phyloP scores from a whole-genome alignment of 2,113 vertebrate genomes.

The Catharus minimus region DNA sequence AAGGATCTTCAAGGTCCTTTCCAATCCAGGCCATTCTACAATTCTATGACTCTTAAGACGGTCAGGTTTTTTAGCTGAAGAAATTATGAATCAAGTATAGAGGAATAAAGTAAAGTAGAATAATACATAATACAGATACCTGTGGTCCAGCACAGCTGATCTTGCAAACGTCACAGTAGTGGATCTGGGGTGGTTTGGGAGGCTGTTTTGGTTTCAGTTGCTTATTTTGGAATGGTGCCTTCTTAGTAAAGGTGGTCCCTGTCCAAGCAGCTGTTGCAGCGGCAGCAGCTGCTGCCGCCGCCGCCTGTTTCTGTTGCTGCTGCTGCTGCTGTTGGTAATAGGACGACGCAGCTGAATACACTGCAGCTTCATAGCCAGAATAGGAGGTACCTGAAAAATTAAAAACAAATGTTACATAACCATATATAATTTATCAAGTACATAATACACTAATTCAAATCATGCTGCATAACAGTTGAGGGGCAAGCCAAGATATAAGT shows the following conservation, averaged over 20 bases:
- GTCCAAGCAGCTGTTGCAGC: constrained; percentile 94
- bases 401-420: constrained; percentile 56
- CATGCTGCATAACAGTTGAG: not conserved
- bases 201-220: constrained; percentile 95
- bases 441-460: not conserved
- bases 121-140: constrained; percentile 74
- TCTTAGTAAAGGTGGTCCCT: constrained; percentile 95
- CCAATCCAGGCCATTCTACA: not conserved
- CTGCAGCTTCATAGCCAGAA: constrained; percentile 96
- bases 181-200: constrained; percentile 97
- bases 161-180: constrained; percentile 98
- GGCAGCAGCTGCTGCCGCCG: constrained; percentile 86
- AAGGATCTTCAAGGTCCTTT: not conserved
- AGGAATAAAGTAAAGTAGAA: not conserved
- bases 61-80: not conserved
- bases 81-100: not conserved
- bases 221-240: constrained; percentile 94
- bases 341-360: constrained; percentile 96
- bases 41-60: not conserved
- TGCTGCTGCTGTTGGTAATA: constrained; percentile 96
- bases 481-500: not conserved
- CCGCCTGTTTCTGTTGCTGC: constrained; percentile 89
- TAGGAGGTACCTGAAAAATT: constrained; percentile 89
- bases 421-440: constrained; percentile 1
- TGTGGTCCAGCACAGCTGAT: constrained; percentile 99